Evolutionary conservation across 2,113 vertebrate species (phyloP).

Genomic region (Ameiurus melas): DNA sequence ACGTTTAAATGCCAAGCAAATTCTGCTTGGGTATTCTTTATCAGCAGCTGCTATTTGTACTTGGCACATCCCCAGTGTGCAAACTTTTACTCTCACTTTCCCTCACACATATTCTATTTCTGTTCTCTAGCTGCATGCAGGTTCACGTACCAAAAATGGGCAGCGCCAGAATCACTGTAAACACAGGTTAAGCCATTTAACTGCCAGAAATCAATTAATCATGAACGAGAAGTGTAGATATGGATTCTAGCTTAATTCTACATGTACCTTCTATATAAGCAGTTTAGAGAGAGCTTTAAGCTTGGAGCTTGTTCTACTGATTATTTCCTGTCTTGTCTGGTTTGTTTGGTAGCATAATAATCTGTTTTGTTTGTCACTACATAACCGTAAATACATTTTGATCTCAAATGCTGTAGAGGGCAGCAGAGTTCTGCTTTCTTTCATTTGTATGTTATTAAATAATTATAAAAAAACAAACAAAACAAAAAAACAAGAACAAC

Average conservation of each 20-base stretch:
- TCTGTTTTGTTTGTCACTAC: not conserved
- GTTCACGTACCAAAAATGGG: not conserved
- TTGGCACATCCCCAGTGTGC: not conserved
- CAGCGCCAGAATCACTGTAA: conserved; percentile 28
- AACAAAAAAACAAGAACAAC: not conserved
- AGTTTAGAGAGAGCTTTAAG: not conserved
- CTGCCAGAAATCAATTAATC: conserved; percentile 28
- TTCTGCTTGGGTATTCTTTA: not conserved
- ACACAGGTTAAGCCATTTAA: conserved; percentile 38
- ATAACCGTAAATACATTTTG: conserved; percentile 20
- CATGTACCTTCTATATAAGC: not conserved
- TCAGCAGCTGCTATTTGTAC: not conserved
- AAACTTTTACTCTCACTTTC: not conserved
- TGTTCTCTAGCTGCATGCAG: not conserved
- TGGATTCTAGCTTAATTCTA: conserved; percentile 4
- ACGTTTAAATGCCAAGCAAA: not conserved
- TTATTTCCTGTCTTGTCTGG: not conserved
- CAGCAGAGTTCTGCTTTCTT: conserved; percentile 36
- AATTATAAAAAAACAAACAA: not conserved
- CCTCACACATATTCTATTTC: conserved; percentile 2
- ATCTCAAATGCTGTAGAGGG: conserved; percentile 50
- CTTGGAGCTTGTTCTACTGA: not conserved
- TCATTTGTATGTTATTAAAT: not conserved
- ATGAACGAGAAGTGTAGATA: conserved; percentile 40
- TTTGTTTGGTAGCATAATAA: not conserved